Conservation (phyloP, 1,140 invertebrate genomes). For the Zaprionus lachaisei region DNA sequence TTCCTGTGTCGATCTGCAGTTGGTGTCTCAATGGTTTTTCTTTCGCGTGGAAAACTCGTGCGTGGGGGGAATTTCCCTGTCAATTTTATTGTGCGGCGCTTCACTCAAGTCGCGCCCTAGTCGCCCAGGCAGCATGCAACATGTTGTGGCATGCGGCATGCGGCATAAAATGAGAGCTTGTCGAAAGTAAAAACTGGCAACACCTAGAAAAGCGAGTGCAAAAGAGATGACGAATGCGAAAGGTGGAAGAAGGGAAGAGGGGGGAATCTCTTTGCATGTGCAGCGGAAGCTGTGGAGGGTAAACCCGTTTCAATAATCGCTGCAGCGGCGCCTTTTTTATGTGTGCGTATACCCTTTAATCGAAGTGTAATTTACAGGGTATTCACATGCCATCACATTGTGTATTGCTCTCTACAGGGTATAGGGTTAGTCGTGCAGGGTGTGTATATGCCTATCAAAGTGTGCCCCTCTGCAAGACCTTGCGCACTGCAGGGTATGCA, state of each 20-base stretch:
- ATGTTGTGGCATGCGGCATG: conserved; percentile 13
- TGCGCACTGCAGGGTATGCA: background rate
- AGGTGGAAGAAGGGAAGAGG: background rate
- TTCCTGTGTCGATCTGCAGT: no score
- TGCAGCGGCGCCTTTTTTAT: conserved; percentile 26
- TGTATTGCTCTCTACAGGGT: background rate
- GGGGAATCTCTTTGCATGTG: conserved; percentile 29
- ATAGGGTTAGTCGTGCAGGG: background rate
- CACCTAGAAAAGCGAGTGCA: conserved; percentile 42
- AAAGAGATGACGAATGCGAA: background rate
- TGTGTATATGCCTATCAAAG: no score
- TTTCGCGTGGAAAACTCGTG: no score
- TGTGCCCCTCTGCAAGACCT: no score
- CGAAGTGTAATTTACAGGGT: background rate
- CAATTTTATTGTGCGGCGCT: no score
- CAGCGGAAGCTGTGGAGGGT: background rate
- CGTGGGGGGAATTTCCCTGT: no score
- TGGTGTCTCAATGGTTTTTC: no score
- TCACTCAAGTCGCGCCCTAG: background rate
- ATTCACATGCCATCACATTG: background rate
- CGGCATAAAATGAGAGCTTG: conserved; percentile 24
- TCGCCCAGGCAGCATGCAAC: conserved; percentile 1
- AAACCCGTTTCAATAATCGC: conserved; percentile 16
- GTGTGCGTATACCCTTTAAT: conserved; percentile 19
- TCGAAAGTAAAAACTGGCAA: conserved; percentile 62